These are phyloP conservation scores for Graphium colonna DNA, from an alignment of 2,888 invertebrate species.

Conservation along the genomic window DNA sequence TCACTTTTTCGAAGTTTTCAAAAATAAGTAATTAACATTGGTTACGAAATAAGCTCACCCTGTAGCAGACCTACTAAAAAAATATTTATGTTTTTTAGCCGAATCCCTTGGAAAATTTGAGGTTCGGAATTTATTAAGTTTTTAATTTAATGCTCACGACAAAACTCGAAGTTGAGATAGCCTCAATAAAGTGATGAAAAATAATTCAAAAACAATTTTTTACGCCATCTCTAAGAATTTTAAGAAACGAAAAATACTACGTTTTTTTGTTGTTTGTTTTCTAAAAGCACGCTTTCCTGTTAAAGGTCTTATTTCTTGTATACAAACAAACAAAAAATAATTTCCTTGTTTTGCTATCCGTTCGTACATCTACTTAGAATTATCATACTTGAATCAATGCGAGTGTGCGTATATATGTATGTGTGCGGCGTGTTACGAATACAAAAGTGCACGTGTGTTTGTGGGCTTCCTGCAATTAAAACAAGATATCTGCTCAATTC, in stretches of 20 bases:
- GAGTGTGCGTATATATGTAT: constrained; percentile 31
- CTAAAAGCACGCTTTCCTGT: background rate
- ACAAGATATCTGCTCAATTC: constrained; percentile 32
- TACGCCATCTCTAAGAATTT: too few relatives aligned
- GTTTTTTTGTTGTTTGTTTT: background rate
- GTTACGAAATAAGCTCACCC: too few relatives aligned
- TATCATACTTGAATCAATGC: constrained; percentile 33
- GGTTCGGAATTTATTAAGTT: too few relatives aligned
- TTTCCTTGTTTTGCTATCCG: constrained; percentile 35
- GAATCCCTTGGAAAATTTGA: too few relatives aligned
- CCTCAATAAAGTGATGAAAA: too few relatives aligned
- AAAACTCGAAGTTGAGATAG: too few relatives aligned
- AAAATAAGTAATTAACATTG: too few relatives aligned
- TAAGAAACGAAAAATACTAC: background rate
- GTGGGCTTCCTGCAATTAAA: constrained; percentile 60
- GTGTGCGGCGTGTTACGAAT: constrained; percentile 31
- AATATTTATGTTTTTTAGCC: too few relatives aligned
- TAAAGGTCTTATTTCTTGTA: background rate
- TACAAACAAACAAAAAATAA: constrained; percentile 4
- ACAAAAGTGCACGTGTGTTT: constrained; percentile 31
- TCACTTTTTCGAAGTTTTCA: too few relatives aligned
- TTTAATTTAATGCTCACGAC: too few relatives aligned
- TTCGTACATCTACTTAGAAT: constrained; percentile 37
- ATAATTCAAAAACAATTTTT: background rate
- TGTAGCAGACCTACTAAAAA: too few relatives aligned